Evolutionary conservation across 2,797 vertebrate genomes (phyloP).

Genomic region (Naso thynnoides): DNA sequence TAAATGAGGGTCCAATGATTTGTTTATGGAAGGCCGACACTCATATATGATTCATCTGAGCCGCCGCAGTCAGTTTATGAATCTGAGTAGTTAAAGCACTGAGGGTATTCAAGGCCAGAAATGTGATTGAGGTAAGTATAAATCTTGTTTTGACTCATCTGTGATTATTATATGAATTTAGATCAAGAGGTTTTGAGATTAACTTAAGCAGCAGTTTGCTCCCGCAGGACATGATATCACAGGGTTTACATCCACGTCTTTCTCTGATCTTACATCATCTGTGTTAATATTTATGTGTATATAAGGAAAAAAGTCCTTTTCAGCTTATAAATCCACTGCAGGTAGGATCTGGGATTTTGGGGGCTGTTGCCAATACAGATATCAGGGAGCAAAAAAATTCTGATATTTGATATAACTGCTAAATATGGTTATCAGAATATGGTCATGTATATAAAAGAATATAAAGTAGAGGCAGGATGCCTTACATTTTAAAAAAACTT

Average conservation of each 20-base stretch:
- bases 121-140: constrained; percentile 44
- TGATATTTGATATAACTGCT: too few species aligned
- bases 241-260: background rate
- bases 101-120: constrained; percentile 18
- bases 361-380: too few species aligned
- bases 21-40: constrained; percentile 30
- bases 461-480: too few species aligned
- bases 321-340: constrained; percentile 3
- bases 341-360: too few species aligned
- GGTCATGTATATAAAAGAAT: too few species aligned
- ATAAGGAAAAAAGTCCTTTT: constrained; percentile 10
- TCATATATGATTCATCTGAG: constrained; percentile 53
- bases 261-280: constrained; percentile 28
- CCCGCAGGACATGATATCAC: constrained; percentile 14
- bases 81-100: constrained; percentile 43
- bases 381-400: too few species aligned
- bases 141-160: constrained; percentile 33
- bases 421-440: too few species aligned
- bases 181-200: constrained; percentile 38
- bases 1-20: constrained; percentile 27
- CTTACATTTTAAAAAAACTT: too few species aligned
- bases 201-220: constrained; percentile 47
- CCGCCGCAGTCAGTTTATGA: constrained; percentile 37
- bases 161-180: constrained; percentile 44
- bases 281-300: constrained; percentile 14